phyloP scores from a whole-genome alignment of 1,140 invertebrate genomes.

The Plodia interpunctella region DNA sequence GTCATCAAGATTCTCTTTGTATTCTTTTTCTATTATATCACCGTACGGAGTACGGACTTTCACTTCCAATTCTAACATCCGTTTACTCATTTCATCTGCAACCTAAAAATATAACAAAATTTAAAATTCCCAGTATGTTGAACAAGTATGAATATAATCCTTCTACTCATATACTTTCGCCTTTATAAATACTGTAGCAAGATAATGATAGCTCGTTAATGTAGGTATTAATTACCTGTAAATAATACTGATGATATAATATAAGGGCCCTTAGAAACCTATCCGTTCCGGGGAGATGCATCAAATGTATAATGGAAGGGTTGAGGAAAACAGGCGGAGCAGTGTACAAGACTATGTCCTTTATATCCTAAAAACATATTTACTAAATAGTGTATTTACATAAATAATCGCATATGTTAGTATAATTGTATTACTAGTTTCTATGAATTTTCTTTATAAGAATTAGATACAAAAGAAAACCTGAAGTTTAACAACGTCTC shows the following conservation, averaged over 20 bases:
- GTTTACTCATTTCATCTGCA: slow-evolving; percentile 65
- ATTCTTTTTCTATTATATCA: slow-evolving; percentile 58
- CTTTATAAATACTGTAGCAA: too few species aligned
- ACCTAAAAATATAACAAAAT: slow-evolving; percentile 21
- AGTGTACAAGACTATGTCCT: slow-evolving; percentile 79
- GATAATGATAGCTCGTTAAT: slow-evolving; percentile 6
- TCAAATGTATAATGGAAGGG: slow-evolving; percentile 74
- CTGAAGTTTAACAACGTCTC: slow-evolving; percentile 77
- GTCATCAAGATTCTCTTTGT: slow-evolving; percentile 75
- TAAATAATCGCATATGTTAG: too few species aligned
- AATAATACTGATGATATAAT: slow-evolving; percentile 79
- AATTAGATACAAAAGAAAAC: slow-evolving; percentile 29
- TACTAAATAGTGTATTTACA: too few species aligned
- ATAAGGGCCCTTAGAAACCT: slow-evolving; percentile 79
- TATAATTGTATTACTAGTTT: too few species aligned
- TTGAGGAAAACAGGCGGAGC: slow-evolving; percentile 66
- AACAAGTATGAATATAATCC: too few species aligned
- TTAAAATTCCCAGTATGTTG: background rate
- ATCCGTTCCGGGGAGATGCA: slow-evolving; percentile 77
- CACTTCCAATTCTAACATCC: slow-evolving; percentile 62
- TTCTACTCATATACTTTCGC: too few species aligned
- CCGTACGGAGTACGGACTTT: slow-evolving; percentile 74
- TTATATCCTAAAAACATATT: slow-evolving; percentile 72
- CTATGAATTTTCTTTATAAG: too few species aligned
- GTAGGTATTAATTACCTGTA: slow-evolving; percentile 56